Evolutionary conservation across 2,797 vertebrate genomes (phyloP).

Genomic region (Peromyscus attwateri): DNA sequence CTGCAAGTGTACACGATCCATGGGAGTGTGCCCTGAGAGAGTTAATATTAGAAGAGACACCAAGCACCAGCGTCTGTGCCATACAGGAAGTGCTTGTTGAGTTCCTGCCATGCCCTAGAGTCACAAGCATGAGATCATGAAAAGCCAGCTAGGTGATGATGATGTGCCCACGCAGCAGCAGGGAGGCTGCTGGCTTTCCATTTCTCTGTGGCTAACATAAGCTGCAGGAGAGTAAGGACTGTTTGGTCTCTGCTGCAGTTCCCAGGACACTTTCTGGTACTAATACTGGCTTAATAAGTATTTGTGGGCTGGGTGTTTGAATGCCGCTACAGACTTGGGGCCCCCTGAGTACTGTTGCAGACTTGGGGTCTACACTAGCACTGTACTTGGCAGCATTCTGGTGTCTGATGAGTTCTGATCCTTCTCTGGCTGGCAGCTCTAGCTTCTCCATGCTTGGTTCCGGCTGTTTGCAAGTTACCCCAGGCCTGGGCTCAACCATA

Average conservation of each 20-base stretch:
- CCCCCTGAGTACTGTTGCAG: background rate
- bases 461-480: background rate
- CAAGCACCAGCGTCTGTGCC: background rate
- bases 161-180: background rate
- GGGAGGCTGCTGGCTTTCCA: background rate
- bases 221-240: background rate
- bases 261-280: background rate
- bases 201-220: background rate
- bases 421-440: background rate
- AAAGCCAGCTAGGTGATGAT: background rate
- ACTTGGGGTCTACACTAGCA: background rate
- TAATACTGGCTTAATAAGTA: slow-evolving; percentile 26
- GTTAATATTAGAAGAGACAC: background rate
- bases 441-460: background rate
- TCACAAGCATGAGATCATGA: background rate
- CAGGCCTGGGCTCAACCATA: background rate
- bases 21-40: background rate
- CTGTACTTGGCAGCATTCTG: background rate
- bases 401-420: background rate
- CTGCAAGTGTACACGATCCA: background rate
- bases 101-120: background rate
- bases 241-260: background rate
- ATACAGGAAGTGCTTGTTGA: background rate
- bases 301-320: background rate
- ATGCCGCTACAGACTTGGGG: background rate